A percentile compares a stretch with the other conserved stretches of the same genome.
phyloP scores from a whole-genome alignment of 2,888 invertebrate genomes.

The Zygothrica quintamaculata region DNA sequence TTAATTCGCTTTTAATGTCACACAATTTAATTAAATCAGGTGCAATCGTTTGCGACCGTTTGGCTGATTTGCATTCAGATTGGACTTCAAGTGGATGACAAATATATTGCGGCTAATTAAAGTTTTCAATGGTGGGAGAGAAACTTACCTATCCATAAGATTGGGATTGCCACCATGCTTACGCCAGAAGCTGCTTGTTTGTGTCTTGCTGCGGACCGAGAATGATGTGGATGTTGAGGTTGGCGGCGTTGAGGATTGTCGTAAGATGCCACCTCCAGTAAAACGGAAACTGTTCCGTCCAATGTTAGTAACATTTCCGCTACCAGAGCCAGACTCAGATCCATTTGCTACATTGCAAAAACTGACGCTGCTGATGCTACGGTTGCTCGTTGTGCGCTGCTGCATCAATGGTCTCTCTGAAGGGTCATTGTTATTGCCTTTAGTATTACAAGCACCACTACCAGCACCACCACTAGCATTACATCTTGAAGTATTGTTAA shows the following conservation, averaged over 20 bases:
- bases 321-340: slow-evolving; percentile 18
- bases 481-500: slow-evolving; percentile 54
- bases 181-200: slow-evolving; percentile 74
- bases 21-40: slow-evolving; percentile 38
- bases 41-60: slow-evolving; percentile 30
- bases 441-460: slow-evolving; percentile 6
- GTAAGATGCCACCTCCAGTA: slow-evolving; percentile 68
- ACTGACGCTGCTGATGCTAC: slow-evolving; percentile 60
- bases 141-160: slow-evolving; percentile 81
- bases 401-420: slow-evolving; percentile 59
- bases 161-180: slow-evolving; percentile 78
- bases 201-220: slow-evolving; percentile 60
- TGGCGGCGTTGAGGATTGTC: slow-evolving; percentile 73
- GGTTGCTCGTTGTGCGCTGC: slow-evolving; percentile 46
- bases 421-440: slow-evolving; percentile 40
- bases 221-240: slow-evolving; percentile 49
- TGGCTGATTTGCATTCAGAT: slow-evolving; percentile 39
- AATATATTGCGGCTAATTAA: slow-evolving; percentile 51
- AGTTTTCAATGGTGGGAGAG: slow-evolving; percentile 15
- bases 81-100: slow-evolving; percentile 24
- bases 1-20: slow-evolving; percentile 4
- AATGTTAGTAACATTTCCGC: slow-evolving; percentile 35
- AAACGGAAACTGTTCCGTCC: slow-evolving; percentile 69
- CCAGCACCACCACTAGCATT: slow-evolving; percentile 2
- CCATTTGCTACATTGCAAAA: slow-evolving; percentile 66